A percentile compares a stretch with the other conserved stretches of the same genome.
These are phyloP conservation scores for Amniataba percoides DNA, from an alignment of 2,797 vertebrate genomes.

Conservation along the genomic window DNA sequence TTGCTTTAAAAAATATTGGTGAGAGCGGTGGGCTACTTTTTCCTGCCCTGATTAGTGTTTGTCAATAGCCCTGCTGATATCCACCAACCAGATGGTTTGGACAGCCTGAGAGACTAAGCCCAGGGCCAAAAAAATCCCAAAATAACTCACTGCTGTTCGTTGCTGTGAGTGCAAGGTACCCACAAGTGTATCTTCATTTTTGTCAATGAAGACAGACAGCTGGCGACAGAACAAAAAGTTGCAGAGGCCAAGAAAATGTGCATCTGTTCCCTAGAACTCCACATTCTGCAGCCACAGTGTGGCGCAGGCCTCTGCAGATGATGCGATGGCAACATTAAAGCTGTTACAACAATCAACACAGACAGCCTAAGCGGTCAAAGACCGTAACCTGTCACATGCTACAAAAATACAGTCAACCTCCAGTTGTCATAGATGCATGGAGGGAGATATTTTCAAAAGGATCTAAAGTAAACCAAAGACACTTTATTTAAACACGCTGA, in stretches of 20 bases:
- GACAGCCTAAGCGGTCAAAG: neutral
- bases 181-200: neutral
- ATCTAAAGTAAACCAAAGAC: neutral
- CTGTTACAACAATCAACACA: neutral
- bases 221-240: neutral
- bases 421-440: neutral
- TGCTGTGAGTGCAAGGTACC: neutral
- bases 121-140: neutral
- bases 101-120: slow-evolving; percentile 5
- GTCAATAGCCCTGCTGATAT: neutral
- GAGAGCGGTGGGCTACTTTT: neutral
- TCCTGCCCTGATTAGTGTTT: neutral
- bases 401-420: neutral
- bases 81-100: slow-evolving; percentile 13
- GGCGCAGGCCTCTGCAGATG: slow-evolving; percentile 11
- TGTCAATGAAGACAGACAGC: neutral
- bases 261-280: neutral
- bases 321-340: neutral
- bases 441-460: neutral
- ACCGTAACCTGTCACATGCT: neutral
- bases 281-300: slow-evolving; percentile 10
- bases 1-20: neutral
- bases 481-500: neutral
- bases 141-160: neutral
- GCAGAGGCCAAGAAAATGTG: slow-evolving; percentile 2